These are phyloP conservation scores for Brachionus rubens DNA, from an alignment of 1,140 invertebrate genomes.

Conservation along the genomic window DNA sequence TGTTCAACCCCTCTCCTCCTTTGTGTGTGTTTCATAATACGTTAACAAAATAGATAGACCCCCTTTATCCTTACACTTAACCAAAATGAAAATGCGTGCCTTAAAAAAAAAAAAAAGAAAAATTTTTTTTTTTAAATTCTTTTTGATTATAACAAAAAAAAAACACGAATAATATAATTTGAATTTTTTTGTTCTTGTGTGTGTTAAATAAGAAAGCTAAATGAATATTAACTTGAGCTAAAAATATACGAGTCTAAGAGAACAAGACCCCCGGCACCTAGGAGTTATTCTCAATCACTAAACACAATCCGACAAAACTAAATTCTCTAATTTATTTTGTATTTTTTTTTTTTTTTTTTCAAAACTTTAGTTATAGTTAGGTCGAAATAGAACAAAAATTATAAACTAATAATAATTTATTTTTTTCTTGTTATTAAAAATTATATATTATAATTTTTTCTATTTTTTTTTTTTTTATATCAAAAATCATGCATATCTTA, in stretches of 20 bases:
- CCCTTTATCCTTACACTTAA: no score
- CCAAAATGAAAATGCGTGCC: constrained; percentile 8
- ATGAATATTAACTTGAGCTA: constrained; percentile 41
- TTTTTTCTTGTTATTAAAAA: no score
- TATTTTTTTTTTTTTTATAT: no score
- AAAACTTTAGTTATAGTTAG: constrained; percentile 5
- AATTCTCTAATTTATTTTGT: no score
- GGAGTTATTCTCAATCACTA: constrained; percentile 9
- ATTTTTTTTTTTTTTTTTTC: no score
- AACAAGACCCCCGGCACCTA: neutral
- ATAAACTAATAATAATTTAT: no score
- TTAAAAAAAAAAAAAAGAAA: neutral
- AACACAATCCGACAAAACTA: constrained; percentile 3
- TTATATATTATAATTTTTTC: no score
- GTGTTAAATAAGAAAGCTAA: constrained; percentile 22
- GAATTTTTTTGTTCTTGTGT: constrained; percentile 18
- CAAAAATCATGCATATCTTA: no score
- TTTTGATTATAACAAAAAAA: neutral
- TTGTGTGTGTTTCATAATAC: neutral
- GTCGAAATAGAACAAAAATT: no score
- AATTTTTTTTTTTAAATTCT: no score
- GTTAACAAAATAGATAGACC: neutral
- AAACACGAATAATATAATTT: constrained; percentile 36
- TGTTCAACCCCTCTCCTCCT: neutral
- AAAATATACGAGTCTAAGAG: constrained; percentile 5